These are phyloP conservation scores for Rana temporaria DNA, from an alignment of 2,113 vertebrate genomes.

Conservation along the genomic window DNA sequence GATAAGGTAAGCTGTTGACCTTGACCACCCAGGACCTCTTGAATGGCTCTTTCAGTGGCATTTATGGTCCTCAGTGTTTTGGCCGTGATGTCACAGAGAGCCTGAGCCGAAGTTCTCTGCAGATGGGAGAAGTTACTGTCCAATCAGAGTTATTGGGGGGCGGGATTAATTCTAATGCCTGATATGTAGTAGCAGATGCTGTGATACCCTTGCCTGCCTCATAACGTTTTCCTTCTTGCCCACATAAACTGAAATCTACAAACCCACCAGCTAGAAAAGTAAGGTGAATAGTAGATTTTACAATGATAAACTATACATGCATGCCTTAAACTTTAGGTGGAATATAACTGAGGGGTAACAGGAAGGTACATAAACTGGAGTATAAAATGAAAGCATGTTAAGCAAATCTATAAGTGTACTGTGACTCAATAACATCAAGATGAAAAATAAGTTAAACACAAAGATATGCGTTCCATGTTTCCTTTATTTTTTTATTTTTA, in stretches of 20 bases:
- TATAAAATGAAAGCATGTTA: not conserved
- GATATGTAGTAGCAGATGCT: not conserved
- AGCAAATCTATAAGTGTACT: not conserved
- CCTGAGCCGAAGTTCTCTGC: slow-evolving; percentile 80
- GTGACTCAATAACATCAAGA: not conserved
- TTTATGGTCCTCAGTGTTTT: slow-evolving; percentile 85
- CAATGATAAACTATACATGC: not conserved
- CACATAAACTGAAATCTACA: not conserved
- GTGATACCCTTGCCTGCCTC: too few species aligned
- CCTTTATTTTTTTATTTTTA: slow-evolving; percentile 3
- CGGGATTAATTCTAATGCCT: not conserved
- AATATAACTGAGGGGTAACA: not conserved
- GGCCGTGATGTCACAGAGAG: slow-evolving; percentile 85
- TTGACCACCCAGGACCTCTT: slow-evolving; percentile 66
- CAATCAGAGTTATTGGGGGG: not conserved
- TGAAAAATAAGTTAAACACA: not conserved
- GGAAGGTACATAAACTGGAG: not conserved
- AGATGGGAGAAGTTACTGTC: slow-evolving; percentile 58
- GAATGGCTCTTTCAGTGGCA: slow-evolving; percentile 77
- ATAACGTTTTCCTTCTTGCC: not conserved
- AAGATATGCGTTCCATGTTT: not conserved
- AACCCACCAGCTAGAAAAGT: not conserved
- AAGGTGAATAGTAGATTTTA: not conserved
- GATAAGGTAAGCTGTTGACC: slow-evolving; percentile 24
- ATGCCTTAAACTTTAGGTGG: not conserved